Evolutionary conservation across 1,140 invertebrate genomes (phyloP).

Genomic region (Lepidurus arcticus): DNA sequence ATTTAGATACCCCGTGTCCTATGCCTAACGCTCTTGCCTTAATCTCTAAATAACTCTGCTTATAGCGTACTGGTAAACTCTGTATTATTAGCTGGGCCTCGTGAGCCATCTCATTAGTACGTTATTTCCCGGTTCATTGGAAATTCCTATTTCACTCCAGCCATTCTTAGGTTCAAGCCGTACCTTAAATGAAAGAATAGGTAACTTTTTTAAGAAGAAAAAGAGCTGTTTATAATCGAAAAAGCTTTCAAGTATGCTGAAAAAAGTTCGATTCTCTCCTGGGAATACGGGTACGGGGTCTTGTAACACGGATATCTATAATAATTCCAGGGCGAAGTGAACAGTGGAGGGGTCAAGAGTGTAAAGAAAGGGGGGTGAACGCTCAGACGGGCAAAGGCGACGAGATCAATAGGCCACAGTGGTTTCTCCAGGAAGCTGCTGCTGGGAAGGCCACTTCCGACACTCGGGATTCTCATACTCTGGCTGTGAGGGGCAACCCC

Average conservation of each 20-base stretch:
- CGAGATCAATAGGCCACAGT: conserved; percentile 18
- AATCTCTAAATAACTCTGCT: no score
- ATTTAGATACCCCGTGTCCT: not conserved
- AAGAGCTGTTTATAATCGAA: not conserved
- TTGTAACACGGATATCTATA: not conserved
- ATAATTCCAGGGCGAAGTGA: not conserved
- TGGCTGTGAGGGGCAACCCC: not conserved
- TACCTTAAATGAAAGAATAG: no score
- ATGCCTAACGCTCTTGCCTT: no score
- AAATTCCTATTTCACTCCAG: no score
- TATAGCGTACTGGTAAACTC: no score
- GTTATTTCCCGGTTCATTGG: no score
- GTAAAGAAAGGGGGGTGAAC: not conserved
- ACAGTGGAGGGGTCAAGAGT: not conserved
- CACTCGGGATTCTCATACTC: not conserved
- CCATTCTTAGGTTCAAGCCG: no score
- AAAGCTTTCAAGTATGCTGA: not conserved
- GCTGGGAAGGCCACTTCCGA: not conserved
- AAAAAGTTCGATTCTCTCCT: not conserved
- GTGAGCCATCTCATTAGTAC: no score
- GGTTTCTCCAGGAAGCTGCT: not conserved
- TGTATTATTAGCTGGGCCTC: no score
- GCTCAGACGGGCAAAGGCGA: not conserved
- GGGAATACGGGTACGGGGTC: not conserved
- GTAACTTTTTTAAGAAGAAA: no score